Percentiles rank a stretch among this genome's conserved stretches.
These are phyloP conservation scores for Planiliza haematocheilus DNA, from an alignment of 2,113 vertebrate species.

Conservation along the genomic window DNA sequence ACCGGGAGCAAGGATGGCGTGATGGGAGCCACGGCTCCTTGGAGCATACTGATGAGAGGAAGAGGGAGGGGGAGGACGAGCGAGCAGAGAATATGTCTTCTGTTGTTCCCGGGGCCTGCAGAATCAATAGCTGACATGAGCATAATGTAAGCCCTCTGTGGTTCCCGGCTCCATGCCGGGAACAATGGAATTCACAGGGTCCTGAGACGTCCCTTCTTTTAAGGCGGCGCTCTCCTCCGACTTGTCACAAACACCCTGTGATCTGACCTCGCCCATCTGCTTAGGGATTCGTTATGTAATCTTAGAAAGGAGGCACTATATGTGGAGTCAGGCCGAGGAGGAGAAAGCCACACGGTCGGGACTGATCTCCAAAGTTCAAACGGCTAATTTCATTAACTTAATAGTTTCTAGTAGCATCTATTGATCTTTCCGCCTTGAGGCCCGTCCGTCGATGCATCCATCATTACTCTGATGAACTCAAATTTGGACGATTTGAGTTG, in stretches of 20 bases:
- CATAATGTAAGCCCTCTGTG: conserved; percentile 67
- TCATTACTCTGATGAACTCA: conserved; percentile 2
- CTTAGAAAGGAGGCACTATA: conserved; percentile 41
- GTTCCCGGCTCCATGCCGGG: conserved; percentile 36
- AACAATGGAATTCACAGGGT: conserved; percentile 64
- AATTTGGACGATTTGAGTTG: conserved; percentile 6
- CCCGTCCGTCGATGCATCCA: neutral
- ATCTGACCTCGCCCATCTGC: conserved; percentile 71
- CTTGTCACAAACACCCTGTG: conserved; percentile 66
- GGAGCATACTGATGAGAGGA: conserved; percentile 70
- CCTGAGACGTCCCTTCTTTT: conserved; percentile 44
- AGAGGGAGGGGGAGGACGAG: conserved; percentile 46
- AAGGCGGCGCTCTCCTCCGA: conserved; percentile 42
- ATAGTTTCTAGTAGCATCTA: conserved; percentile 1
- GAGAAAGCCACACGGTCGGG: conserved; percentile 17
- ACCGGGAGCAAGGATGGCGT: conserved; percentile 67
- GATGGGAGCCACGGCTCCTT: conserved; percentile 58
- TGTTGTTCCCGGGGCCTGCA: conserved; percentile 64
- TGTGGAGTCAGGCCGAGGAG: conserved; percentile 43
- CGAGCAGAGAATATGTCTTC: conserved; percentile 70
- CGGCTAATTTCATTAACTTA: conserved; percentile 4
- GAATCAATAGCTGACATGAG: conserved; percentile 78
- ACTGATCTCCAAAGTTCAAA: conserved; percentile 20
- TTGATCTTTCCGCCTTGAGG: neutral
- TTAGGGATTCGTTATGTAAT: conserved; percentile 67